Conservation (phyloP, 2,888 invertebrate species). For the Coleophora flavipennella region DNA sequence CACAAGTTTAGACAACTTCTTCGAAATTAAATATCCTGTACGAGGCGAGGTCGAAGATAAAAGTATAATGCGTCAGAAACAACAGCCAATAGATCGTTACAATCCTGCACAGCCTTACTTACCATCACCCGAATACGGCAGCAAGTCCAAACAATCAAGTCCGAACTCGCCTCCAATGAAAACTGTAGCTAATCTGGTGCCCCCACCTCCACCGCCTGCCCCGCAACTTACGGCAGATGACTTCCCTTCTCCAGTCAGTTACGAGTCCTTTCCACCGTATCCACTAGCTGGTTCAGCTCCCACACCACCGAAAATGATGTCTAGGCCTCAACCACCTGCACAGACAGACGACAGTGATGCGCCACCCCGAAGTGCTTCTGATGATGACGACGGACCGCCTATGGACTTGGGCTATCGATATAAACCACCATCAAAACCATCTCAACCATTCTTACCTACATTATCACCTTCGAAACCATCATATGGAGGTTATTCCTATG, state of each 20-base stretch:
- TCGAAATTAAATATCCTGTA: constrained; percentile 46
- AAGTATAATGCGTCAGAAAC: constrained; percentile 30
- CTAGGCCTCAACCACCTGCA: constrained; percentile 27
- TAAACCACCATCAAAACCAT: constrained; percentile 35
- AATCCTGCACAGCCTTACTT: constrained; percentile 67
- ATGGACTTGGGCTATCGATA: constrained; percentile 46
- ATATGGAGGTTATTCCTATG: constrained; percentile 46
- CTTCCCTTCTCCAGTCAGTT: constrained; percentile 46
- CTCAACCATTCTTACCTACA: constrained; percentile 34
- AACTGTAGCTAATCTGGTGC: constrained; percentile 43
- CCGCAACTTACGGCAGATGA: constrained; percentile 38
- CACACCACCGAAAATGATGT: constrained; percentile 16
- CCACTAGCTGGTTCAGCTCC: constrained; percentile 19
- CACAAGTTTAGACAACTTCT: constrained; percentile 47
- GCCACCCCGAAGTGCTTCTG: constrained; percentile 16
- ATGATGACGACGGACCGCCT: constrained; percentile 24
- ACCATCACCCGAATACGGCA: constrained; percentile 42
- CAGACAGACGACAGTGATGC: constrained; percentile 14
- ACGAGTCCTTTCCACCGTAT: constrained; percentile 61
- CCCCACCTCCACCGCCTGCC: constrained; percentile 47
- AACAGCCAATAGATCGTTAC: constrained; percentile 52
- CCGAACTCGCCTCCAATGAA: constrained; percentile 25
- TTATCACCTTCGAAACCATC: constrained; percentile 40
- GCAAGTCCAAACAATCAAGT: constrained; percentile 42
- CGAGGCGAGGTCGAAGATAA: constrained; percentile 61